Evolutionary conservation across 2,797 vertebrate species (phyloP), one percentile per base, ranked within the genome.

Genomic region (Strix occidentalis): DNA sequence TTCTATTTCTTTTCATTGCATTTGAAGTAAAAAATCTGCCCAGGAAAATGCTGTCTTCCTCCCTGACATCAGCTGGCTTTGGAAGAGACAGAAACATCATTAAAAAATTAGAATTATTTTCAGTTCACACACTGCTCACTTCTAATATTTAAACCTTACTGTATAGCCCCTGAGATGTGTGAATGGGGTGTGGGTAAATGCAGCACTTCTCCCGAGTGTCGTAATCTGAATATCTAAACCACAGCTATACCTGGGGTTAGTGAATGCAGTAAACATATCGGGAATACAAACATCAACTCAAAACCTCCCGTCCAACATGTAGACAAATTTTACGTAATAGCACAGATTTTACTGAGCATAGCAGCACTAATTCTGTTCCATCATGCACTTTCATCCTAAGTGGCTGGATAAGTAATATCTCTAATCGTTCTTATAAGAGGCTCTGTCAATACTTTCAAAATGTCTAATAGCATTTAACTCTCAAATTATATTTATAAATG

Each of bases 401-500:
- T n/a, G 70, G 46, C 57, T 56, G 64, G 53, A 23, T 60, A 87
- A 84, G 75, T 79, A 94, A 89, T 77, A 60, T 82, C 79, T 74
- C 79, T 43, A 77, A 84, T 90, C n/a, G 1, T 37, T 94, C 69
- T 80, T 84, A 92, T 79, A 76, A 83, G 87, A 94, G 75, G 31
- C 50, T 80, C 69, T 71, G 87, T 92, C 84, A 91, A 69, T 89
- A 63, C 84, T 88, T 94, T 48, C 48, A 60, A 31, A 85, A 68
- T 18, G n/a, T 93, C 56, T 93, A 84, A 92, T n/a, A 74, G 69
- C 78, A 69, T 94, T 95, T 87, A 95, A 84, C 94, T 88, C 87
- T 71, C 75, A 10, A 19, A 63, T 93, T 88, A 37, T 80, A 9
- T 89, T 93, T 90, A 74, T 85, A 87, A 85, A 92, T 45, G 81